A percentile compares a stretch with the other conserved stretches of the same genome.
Evolutionary conservation across 2,888 invertebrate species (phyloP).

Genomic region (Venustoraphidia nigricollis): DNA sequence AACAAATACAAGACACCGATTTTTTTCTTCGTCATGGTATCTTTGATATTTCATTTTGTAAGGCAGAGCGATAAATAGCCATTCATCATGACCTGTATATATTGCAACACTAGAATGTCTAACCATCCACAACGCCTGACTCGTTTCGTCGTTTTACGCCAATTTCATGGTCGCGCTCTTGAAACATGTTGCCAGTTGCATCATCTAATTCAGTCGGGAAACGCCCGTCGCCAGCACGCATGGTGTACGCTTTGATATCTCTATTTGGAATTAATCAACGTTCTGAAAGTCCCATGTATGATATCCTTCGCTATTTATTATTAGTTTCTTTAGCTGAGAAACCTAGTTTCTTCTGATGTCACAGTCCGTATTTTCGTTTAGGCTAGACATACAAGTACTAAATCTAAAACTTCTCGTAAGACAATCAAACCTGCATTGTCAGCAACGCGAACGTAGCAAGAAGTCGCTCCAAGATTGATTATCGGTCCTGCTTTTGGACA

Average conservation of each 20-base stretch:
- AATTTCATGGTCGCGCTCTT: slow-evolving; percentile 64
- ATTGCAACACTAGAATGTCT: slow-evolving; percentile 77
- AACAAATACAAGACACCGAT: slow-evolving; percentile 57
- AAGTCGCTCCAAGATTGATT: slow-evolving; percentile 95
- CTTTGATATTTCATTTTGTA: slow-evolving; percentile 94
- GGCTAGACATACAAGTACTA: slow-evolving; percentile 74
- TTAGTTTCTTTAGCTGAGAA: no score
- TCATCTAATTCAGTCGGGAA: no score
- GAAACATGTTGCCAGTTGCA: slow-evolving; percentile 62
- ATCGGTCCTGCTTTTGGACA: slow-evolving; percentile 90
- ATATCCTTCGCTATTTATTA: no score
- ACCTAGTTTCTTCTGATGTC: no score
- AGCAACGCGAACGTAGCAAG: slow-evolving; percentile 94
- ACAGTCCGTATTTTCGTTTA: no score
- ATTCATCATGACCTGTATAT: no score
- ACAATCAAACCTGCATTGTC: slow-evolving; percentile 92
- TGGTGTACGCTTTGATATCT: no score
- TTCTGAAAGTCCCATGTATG: no score
- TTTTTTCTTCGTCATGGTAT: slow-evolving; percentile 46
- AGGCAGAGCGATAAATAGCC: no score
- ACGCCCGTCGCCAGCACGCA: no score
- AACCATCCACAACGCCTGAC: slow-evolving; percentile 97
- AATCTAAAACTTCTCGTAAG: slow-evolving; percentile 70
- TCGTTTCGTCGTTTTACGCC: slow-evolving; percentile 92
- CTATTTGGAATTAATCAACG: no score